Evolutionary conservation across 2,113 vertebrate species (phyloP).

Genomic region (Dermatemys mawii): DNA sequence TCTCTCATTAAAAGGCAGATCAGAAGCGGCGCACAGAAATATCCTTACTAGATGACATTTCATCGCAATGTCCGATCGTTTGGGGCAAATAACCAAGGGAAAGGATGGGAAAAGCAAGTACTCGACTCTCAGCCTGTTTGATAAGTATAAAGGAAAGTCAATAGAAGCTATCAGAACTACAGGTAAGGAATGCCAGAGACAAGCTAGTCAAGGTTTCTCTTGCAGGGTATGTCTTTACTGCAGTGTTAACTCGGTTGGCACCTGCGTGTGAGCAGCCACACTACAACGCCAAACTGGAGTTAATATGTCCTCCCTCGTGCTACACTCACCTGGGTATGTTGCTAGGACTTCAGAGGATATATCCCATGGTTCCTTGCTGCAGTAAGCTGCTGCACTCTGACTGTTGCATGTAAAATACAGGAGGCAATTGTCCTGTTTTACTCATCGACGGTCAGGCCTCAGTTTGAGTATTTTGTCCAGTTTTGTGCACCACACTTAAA

Average conservation of each 20-base stretch:
- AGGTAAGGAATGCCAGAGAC: constrained; percentile 79
- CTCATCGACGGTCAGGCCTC: neutral
- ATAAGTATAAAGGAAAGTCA: constrained; percentile 99
- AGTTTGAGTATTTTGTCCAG: neutral
- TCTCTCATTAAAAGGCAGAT: constrained; percentile 82
- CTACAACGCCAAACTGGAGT: neutral
- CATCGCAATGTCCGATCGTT: constrained; percentile 99
- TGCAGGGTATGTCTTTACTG: neutral
- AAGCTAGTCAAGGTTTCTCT: neutral
- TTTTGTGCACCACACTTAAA: neutral
- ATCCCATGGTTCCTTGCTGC: neutral
- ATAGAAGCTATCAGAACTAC: constrained; percentile 97
- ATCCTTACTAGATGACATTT: constrained; percentile 99
- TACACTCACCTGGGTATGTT: neutral
- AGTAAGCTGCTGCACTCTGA: neutral
- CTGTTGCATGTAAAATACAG: neutral
- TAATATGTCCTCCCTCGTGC: neutral
- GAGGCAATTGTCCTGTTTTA: neutral
- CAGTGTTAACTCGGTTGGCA: neutral
- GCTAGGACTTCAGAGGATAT: neutral
- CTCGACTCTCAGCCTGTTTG: constrained; percentile 99
- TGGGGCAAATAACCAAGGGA: constrained; percentile 99
- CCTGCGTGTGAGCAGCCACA: neutral
- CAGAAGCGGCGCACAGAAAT: constrained; percentile 94
- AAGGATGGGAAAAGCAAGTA: constrained; percentile 99